Evolutionary conservation across 2,888 invertebrate genomes (phyloP), one percentile per base, ranked within the genome.

Genomic region (Neoaliturus tenellus): DNA sequence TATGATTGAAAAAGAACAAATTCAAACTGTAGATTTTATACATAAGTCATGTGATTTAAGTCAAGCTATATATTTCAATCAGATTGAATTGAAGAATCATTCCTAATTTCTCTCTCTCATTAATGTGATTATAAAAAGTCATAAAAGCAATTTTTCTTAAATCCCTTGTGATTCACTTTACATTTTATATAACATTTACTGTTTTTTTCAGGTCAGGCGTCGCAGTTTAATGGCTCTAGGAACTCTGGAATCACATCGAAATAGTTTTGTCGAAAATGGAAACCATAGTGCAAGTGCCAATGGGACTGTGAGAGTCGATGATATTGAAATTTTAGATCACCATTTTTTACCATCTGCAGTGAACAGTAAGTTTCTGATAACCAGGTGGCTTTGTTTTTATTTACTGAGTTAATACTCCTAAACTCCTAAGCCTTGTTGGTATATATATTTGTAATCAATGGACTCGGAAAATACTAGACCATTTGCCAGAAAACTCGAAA

Each of bases 201-300:
- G 20, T 51, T 25, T 44, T 78, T 51, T 78, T 51, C 87, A 88
- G 83, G 87, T 86, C 0, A 85, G 86, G 62, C 85, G 87, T 23
- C 85, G 88, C 28, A 88, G 88, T 83, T 83, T 88, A 10, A 84
- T 87, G 44, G 85, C 88, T 6, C 85, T 88, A 20, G 88, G 88
- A 23, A 85, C 87, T 0, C 58, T 88, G 58, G 85, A 86, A 41
- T 87, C 88, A 4, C 85, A 86, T 58, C 80, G 87, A 48, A 87
- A 88, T 84, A 87, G 87, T 55, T 86, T 86, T 48, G 83, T 84
- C 75, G 85, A 85, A 23, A 82, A 84, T n/a, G 41, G 84, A 14
- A 84, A 84, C 25, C 55, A 81, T 58, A 51, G 75, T 48, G 62
- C 31, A 14, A 83, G 31, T 31, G 80, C 23, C 62, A 67, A 35